Evolutionary conservation across 2,888 invertebrate species (phyloP).

Genomic region (Apomyelois bistriatella): DNA sequence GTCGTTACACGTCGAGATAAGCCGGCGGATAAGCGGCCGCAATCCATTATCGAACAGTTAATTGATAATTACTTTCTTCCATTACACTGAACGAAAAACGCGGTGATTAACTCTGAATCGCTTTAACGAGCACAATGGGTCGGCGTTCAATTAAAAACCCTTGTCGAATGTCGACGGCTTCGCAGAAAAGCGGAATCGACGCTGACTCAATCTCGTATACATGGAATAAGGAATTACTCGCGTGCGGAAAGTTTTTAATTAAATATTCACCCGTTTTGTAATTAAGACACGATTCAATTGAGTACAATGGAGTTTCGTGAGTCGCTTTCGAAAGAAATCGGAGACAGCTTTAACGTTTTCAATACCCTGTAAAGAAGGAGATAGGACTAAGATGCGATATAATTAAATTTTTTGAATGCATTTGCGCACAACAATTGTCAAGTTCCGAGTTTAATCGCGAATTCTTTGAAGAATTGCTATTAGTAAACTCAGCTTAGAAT

Average conservation of each 20-base stretch:
- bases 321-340: slow-evolving; percentile 58
- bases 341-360: slow-evolving; percentile 45
- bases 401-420: slow-evolving; percentile 32
- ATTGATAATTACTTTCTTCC: slow-evolving; percentile 80
- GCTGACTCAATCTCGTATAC: slow-evolving; percentile 75
- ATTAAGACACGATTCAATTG: slow-evolving; percentile 73
- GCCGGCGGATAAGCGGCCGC: slow-evolving; percentile 68
- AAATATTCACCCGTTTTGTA: slow-evolving; percentile 77
- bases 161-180: slow-evolving; percentile 72
- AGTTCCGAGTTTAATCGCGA: slow-evolving; percentile 22
- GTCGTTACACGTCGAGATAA: slow-evolving; percentile 65
- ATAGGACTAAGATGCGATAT: slow-evolving; percentile 28
- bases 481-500: neutral
- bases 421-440: slow-evolving; percentile 24
- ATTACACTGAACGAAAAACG: slow-evolving; percentile 74
- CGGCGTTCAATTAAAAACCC: slow-evolving; percentile 76
- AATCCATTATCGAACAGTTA: slow-evolving; percentile 77
- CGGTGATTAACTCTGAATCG: slow-evolving; percentile 76
- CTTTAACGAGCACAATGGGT: slow-evolving; percentile 77
- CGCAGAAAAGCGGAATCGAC: slow-evolving; percentile 67
- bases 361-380: slow-evolving; percentile 30
- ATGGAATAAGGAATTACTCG: slow-evolving; percentile 76
- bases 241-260: slow-evolving; percentile 77
- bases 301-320: slow-evolving; percentile 60
- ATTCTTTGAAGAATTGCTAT: slow-evolving; percentile 14